A percentile compares a stretch with the other conserved stretches of the same genome.
These are phyloP conservation scores for Dendrocincla tyrannina DNA, from an alignment of 2,797 vertebrate genomes.

Conservation along the genomic window DNA sequence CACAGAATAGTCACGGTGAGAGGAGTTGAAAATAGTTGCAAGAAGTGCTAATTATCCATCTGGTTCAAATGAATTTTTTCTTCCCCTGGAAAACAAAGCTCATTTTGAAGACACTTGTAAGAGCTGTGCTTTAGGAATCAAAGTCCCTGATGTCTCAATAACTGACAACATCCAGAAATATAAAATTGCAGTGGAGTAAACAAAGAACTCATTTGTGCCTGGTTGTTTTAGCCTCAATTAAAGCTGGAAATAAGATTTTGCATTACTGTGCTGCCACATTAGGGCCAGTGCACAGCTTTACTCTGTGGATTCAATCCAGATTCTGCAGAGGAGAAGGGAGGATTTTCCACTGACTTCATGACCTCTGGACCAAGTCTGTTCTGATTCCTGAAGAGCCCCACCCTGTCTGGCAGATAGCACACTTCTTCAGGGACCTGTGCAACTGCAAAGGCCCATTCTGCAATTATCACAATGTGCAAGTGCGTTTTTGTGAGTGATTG, in stretches of 20 bases:
- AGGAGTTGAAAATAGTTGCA: background rate
- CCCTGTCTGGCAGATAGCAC: background rate
- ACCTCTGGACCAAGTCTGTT: background rate
- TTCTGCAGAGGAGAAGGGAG: background rate
- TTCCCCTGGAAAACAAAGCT: background rate
- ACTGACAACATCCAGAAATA: background rate
- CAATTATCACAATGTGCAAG: background rate
- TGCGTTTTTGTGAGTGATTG: background rate
- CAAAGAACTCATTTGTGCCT: background rate
- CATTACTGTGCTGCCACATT: background rate
- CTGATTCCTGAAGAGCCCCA: background rate
- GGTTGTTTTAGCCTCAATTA: background rate
- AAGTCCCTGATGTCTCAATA: background rate
- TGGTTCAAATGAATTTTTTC: background rate
- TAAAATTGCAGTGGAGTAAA: background rate
- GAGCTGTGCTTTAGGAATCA: conserved; percentile 14
- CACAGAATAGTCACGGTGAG: background rate
- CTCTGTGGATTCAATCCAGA: background rate
- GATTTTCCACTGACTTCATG: background rate
- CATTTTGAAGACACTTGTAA: conserved; percentile 2
- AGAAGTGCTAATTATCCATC: background rate
- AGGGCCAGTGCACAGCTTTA: background rate
- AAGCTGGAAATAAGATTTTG: background rate
- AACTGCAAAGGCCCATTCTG: background rate
- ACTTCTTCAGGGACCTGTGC: background rate